Evolutionary conservation across 2,113 vertebrate genomes (phyloP).

Genomic region (Ellobius talpinus): DNA sequence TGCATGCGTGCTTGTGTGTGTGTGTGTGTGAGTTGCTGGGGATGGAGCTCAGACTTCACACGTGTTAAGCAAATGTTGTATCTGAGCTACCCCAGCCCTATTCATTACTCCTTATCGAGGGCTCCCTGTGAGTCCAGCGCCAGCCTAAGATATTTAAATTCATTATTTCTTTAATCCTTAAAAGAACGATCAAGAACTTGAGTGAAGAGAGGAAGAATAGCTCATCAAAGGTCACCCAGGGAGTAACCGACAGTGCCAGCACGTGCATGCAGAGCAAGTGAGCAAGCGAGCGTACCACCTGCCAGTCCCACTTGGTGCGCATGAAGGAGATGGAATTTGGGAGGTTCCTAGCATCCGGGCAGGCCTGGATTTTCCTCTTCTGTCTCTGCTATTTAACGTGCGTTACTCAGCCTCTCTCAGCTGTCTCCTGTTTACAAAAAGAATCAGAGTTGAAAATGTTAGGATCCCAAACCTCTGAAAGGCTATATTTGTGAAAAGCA

Average conservation of each 20-base stretch:
- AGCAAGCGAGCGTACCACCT: not conserved
- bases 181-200: constrained; percentile 23
- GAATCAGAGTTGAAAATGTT: constrained; percentile 15
- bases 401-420: constrained; percentile 29
- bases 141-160: constrained; percentile 27
- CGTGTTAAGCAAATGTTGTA: not conserved
- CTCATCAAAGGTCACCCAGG: not conserved
- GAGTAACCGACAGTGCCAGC: not conserved
- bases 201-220: constrained; percentile 2
- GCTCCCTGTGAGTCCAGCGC: not conserved
- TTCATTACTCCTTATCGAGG: not conserved
- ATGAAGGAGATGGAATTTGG: not conserved
- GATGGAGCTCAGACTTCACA: not conserved
- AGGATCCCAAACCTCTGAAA: constrained; percentile 1
- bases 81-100: not conserved
- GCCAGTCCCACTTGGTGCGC: not conserved
- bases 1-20: not conserved
- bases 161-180: constrained; percentile 49
- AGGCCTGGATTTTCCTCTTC: constrained; percentile 3
- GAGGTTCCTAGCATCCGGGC: not conserved
- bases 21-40: not conserved
- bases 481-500: not conserved
- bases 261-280: not conserved
- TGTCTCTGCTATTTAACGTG: not conserved
- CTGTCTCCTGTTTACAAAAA: not conserved